Base-by-base conservation (phyloP, 2,113 vertebrate genomes). In the Pollachius pollachius region DNA sequence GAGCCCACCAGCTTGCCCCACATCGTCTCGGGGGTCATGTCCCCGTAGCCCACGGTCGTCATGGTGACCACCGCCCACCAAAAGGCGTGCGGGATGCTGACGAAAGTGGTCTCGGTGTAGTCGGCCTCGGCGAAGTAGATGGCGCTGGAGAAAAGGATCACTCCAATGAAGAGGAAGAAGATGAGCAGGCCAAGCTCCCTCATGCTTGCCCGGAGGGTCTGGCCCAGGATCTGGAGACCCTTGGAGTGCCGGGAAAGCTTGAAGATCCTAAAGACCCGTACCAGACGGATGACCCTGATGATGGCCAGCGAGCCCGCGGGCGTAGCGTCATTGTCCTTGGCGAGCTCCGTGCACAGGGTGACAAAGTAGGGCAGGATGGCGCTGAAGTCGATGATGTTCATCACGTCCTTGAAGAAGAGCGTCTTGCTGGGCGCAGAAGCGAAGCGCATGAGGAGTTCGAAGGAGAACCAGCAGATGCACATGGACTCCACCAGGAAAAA, bases 1-100 rank as follows among this genome's bases (percentile, higher is more conserved):
- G 95, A 96, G 15, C 95, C 95, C 73, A 96, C 94, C 18, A 96
- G 81, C 84, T 96, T 96, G 13, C 95, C 95, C 62, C 94, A 94
- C 27, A 95, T 89, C 0, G 95, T 96, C 68, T 87, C 87, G 0
- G 95, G 95, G 2, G 84, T 92, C 95, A 96, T 96, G 79, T 96
- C 95, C 3, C 95, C 95, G 8, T 96, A 96, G 27, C 95, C 95
- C 12, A 96, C 95, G 0, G 94, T 96, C 1, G 95, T 96, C 95
- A 96, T 96, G 64, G 94, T 95, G 69, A 96, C 94, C 62, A 96
- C 94, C 0, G 95, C 94, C 95, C 95, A 96, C 95, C 95, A 96
- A 76, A 96, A 96, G 11, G 95, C 92, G 2, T 93, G 90, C 0
- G 95, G 95, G 90, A 96, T 96, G 79, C 95, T 96, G 73, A 92